phyloP scores from a whole-genome alignment of 2,113 vertebrate genomes.

The Brienomyrus brachyistius region DNA sequence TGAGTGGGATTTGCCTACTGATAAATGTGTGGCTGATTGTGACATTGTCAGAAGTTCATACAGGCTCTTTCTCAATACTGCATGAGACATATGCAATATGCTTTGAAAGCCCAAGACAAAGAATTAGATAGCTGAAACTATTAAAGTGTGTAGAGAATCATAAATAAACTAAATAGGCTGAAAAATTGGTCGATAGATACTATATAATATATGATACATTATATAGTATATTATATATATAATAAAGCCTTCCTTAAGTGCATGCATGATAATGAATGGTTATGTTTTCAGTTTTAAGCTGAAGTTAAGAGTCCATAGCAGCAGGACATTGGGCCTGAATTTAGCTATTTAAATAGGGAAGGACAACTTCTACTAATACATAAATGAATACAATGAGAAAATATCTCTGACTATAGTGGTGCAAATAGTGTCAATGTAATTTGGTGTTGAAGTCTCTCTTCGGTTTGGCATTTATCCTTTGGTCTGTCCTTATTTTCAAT shows the following conservation, averaged over 20 bases:
- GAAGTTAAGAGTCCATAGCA: background rate
- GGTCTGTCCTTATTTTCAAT: no score
- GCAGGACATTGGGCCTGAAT: background rate
- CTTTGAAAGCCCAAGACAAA: background rate
- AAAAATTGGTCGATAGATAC: background rate
- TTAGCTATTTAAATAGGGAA: background rate
- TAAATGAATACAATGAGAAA: background rate
- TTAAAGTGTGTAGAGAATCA: background rate
- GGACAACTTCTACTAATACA: background rate
- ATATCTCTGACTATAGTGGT: no score
- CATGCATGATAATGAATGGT: background rate
- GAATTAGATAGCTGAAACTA: background rate
- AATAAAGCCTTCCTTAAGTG: background rate
- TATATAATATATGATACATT: background rate
- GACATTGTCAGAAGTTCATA: background rate
- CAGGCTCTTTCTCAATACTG: background rate
- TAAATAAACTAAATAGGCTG: background rate
- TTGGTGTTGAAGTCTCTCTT: no score
- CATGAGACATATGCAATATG: background rate
- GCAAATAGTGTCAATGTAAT: no score
- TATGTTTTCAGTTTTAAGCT: background rate
- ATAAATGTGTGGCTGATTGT: background rate
- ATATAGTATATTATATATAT: background rate
- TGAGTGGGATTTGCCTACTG: background rate
- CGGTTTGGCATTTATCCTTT: no score